Base-by-base conservation (phyloP, 2,888 invertebrate species). In the Tipula helvola region DNA sequence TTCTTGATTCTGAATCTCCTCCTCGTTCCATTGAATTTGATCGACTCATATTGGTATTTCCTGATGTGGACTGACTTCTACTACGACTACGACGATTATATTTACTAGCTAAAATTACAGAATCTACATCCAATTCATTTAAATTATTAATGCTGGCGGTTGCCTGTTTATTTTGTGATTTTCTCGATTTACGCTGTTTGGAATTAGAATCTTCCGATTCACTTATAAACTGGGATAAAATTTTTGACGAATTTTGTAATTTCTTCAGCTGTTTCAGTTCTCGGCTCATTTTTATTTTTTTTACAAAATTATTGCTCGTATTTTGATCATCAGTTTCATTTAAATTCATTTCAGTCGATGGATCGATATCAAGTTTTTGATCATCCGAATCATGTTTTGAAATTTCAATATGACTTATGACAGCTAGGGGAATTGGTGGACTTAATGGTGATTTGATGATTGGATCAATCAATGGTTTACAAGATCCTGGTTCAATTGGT, bases 161-260 rank as follows among this genome's bases (percentile, higher is more conserved):
- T 7, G 7, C 18, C 28, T 36, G 83, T 47, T 86, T 36, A 13
- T 47, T 83, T n/a, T 84, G 36, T 4, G 87, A 36, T 36, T 84
- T 39, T 0, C 88, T 88, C 86, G 88, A 85, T 83, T 93, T 92
- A 87, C 92, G 93, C 87, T 91, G 91, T 39, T 91, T 93, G 88
- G 93, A 93, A 87, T 91, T 92, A 88, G 93, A 93, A 87, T 91
- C 92, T 83, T 91, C 88, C 13, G 88, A 92, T n/a, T 94, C 89
- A 88, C 92, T 93, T 16, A 92, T 93, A 89, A 93, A 94, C 90
- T 93, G 93, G 88, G 92, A 93, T 83, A 94, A 92, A 86, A 95
- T 93, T 89, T 95, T 94, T 0, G 95, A 95, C 89, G 95, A 95
- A 89, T 93, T 95, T 36, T 95, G 94, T 13, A 95, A 93, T 42